phyloP scores from a whole-genome alignment of 92 coral and sea anemone genomes.

The Phenganax subtilis region DNA sequence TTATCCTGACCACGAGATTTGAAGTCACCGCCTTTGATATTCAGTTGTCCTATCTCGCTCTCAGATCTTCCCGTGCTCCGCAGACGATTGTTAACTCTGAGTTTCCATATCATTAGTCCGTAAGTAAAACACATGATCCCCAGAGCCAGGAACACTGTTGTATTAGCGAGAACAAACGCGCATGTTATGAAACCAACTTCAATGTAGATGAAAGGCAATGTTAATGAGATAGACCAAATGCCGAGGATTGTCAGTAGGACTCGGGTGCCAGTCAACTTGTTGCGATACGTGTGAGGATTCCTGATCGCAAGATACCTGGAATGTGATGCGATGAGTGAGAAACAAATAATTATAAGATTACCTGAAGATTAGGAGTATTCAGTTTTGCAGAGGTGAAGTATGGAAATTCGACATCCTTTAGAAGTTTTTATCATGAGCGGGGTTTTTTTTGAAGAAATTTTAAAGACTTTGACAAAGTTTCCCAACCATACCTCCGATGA shows the following conservation, averaged over 20 bases:
- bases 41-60: neutral
- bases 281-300: conserved; percentile 66
- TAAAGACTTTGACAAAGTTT: too few species aligned
- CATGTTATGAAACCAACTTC: conserved; percentile 66
- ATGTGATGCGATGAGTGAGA: too few species aligned
- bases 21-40: neutral
- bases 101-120: conserved; percentile 21
- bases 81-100: neutral
- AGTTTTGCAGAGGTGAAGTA: too few species aligned
- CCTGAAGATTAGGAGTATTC: too few species aligned
- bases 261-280: conserved; percentile 63
- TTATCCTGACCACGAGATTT: neutral
- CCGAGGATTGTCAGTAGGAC: conserved; percentile 59
- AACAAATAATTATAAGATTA: too few species aligned
- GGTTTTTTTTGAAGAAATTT: too few species aligned
- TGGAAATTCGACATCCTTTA: too few species aligned
- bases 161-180: conserved; percentile 53
- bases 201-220: conserved; percentile 63
- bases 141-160: conserved; percentile 12
- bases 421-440: too few species aligned
- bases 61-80: neutral
- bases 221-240: conserved; percentile 71
- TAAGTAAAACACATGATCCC: conserved; percentile 28
- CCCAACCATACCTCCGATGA: too few species aligned
- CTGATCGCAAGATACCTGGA: conserved; percentile 61